phyloP scores from a whole-genome alignment of 1,140 invertebrate species.

The Archivesica marissinica region DNA sequence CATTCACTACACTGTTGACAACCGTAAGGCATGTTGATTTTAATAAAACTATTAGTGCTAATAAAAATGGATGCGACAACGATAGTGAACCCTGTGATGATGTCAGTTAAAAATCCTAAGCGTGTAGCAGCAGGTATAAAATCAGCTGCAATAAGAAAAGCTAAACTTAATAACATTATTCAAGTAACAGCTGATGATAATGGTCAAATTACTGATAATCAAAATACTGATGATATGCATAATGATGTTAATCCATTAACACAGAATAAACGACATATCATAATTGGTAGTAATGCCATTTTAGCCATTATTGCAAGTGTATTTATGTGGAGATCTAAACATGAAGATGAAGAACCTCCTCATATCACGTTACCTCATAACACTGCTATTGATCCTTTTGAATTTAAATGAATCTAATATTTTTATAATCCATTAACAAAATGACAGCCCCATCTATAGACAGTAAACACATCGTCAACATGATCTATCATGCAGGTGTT shows the following conservation, averaged over 20 bases:
- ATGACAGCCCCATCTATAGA: neutral
- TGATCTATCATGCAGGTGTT: constrained; percentile 5
- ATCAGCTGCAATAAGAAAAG: no score
- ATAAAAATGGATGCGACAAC: no score
- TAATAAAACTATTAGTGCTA: neutral
- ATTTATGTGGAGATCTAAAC: neutral
- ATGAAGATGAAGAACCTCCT: neutral
- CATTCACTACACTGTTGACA: constrained; percentile 26
- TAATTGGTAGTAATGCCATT: neutral
- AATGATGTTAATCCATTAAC: neutral
- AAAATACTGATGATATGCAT: no score
- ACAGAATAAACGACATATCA: neutral
- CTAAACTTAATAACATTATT: no score
- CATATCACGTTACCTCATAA: no score
- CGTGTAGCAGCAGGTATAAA: no score
- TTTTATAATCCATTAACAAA: neutral
- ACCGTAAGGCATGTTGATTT: neutral
- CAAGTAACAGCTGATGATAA: no score
- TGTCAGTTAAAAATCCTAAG: no score
- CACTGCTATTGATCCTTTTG: neutral
- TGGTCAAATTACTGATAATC: neutral
- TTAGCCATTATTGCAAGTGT: neutral
- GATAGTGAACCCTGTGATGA: no score
- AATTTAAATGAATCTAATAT: neutral
- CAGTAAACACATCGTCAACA: constrained; percentile 21